Percentiles rank a stretch among this genome's conserved stretches.
Evolutionary conservation across 2,888 invertebrate genomes (phyloP).

Genomic region (Drosophila neonasuta): DNA sequence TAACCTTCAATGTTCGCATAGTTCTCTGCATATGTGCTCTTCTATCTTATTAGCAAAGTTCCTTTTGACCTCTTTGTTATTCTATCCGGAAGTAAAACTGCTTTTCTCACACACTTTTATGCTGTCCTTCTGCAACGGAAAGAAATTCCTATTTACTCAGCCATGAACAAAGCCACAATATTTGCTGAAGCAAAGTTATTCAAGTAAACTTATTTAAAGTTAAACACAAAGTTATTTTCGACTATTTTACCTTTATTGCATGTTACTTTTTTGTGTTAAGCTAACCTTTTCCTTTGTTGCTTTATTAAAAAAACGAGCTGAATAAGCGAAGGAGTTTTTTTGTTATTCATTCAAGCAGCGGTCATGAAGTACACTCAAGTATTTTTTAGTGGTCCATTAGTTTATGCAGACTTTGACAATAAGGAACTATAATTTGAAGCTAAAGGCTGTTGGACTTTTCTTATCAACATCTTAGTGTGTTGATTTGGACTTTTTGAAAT

Average conservation of each 20-base stretch:
- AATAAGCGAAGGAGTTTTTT: background rate
- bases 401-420: background rate
- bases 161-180: slow-evolving; percentile 21
- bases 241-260: background rate
- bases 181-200: slow-evolving; percentile 5
- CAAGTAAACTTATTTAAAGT: slow-evolving; percentile 21
- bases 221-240: slow-evolving; percentile 5
- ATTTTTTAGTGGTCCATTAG: too few species aligned
- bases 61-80: background rate
- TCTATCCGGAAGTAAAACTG: slow-evolving; percentile 1
- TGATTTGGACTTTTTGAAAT: too few species aligned
- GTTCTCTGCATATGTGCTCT: background rate
- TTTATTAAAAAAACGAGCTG: background rate
- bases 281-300: background rate
- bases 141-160: slow-evolving; percentile 24
- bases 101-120: slow-evolving; percentile 12
- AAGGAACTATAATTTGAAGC: too few species aligned
- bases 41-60: background rate
- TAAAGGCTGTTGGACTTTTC: too few species aligned
- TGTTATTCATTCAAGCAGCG: background rate
- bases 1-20: background rate
- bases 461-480: too few species aligned
- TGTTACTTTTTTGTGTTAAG: background rate
- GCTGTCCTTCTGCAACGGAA: slow-evolving; percentile 1
- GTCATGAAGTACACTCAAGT: too few species aligned